Conservation (phyloP, 2,797 vertebrate species). For the Sebastes wilsoni region DNA sequence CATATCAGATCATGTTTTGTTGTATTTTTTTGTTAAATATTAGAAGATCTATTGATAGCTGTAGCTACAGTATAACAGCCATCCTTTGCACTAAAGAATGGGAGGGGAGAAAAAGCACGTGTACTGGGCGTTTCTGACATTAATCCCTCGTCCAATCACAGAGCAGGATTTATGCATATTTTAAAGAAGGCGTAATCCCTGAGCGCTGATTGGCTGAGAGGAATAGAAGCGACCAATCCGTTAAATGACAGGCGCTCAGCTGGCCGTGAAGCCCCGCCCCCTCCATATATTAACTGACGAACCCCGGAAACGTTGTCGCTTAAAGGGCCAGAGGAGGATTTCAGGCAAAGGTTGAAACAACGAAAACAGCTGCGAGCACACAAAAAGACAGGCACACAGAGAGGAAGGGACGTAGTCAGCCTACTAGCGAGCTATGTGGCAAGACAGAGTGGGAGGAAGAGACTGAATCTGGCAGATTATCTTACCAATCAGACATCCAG, state of each 20-base stretch:
- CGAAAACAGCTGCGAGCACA: constrained; percentile 76
- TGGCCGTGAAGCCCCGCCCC: constrained; percentile 70
- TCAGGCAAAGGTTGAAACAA: constrained; percentile 74
- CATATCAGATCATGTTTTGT: neutral
- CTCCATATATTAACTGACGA: constrained; percentile 32
- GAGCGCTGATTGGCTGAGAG: constrained; percentile 54
- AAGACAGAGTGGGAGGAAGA: constrained; percentile 39
- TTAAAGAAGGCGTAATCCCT: constrained; percentile 7
- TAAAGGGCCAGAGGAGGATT: constrained; percentile 80
- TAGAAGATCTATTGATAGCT: neutral
- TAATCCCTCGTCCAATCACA: constrained; percentile 65
- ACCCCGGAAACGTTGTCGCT: constrained; percentile 82
- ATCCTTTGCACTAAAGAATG: constrained; percentile 32
- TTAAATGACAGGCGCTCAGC: constrained; percentile 81
- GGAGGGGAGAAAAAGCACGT: constrained; percentile 82
- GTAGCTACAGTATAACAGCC: constrained; percentile 3
- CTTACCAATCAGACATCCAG: neutral
- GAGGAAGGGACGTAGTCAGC: constrained; percentile 64
- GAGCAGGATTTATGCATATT: constrained; percentile 15
- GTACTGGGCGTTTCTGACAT: constrained; percentile 76
- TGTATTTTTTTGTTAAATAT: neutral
- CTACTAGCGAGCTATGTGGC: constrained; percentile 54
- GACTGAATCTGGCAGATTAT: neutral
- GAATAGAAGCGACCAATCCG: constrained; percentile 68
- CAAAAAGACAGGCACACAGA: constrained; percentile 39